Percentiles rank a stretch among this genome's conserved stretches.
These are phyloP conservation scores for Porites divaricata DNA, from an alignment of 92 coral and sea anemone genomes.

Conservation along the genomic window DNA sequence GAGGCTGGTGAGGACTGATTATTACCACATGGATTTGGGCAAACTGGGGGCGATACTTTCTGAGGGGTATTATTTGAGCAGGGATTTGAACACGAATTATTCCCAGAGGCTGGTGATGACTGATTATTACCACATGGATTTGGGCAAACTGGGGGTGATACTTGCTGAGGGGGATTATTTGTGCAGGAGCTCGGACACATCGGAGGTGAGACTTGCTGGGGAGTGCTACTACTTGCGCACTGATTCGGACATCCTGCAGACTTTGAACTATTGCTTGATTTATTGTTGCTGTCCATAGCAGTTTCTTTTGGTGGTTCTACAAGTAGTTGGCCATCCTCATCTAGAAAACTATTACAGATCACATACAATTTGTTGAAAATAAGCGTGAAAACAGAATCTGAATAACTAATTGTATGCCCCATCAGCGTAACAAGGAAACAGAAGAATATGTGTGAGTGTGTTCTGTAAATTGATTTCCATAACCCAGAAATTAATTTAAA, in stretches of 20 bases:
- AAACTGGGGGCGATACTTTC: neutral
- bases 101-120: neutral
- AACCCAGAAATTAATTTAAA: too few species aligned
- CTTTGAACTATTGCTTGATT: constrained; percentile 21
- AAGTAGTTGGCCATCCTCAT: constrained; percentile 28
- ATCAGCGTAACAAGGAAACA: too few species aligned
- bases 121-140: constrained; percentile 4
- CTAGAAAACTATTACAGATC: constrained; percentile 25
- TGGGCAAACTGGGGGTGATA: neutral
- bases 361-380: neutral
- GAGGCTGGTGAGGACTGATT: neutral
- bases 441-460: too few species aligned
- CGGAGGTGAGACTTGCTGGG: neutral
- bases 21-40: constrained; percentile 12
- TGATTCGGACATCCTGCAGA: too few species aligned
- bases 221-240: too few species aligned
- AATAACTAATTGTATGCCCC: too few species aligned
- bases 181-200: constrained; percentile 20
- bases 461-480: too few species aligned
- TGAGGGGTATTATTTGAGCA: constrained; percentile 7
- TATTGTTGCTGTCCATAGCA: constrained; percentile 26
- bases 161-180: neutral
- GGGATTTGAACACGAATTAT: constrained; percentile 22
- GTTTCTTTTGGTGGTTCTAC: constrained; percentile 28
- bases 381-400: too few species aligned